Base-by-base conservation (phyloP, 2,113 vertebrate species). In the Pterocles orientalis region DNA sequence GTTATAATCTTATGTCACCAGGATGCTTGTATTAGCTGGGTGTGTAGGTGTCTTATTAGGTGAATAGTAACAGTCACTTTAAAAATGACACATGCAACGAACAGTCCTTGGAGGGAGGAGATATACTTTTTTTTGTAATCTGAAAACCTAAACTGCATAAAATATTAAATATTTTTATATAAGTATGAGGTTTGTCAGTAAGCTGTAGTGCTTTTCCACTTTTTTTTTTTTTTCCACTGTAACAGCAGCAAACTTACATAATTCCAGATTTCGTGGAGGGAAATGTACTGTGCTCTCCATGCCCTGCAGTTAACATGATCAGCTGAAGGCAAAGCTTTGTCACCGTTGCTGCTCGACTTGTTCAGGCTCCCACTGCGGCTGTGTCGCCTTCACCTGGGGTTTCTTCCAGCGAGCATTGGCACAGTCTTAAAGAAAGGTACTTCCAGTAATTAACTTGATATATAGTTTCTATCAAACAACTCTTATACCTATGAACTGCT, bases 1-100 rank as follows among this genome's bases (percentile, higher is more conserved):
- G 86, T 54, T 58, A 34, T 81, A 75, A 95, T 95, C 88, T 90
- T 71, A 91, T 96, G 71, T 94, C 90, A 95, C 80, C 56, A 83
- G 60, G 75, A 80, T 96, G 58, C 70, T 79, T 93, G 39, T 45
- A 76, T 82, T 93, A 80, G 84, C 36, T 91, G 82, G 61, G 41
- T n/a, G 34, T 91, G 82, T 92, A 83, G 81, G 79, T 93, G 90
- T 86, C 71, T 69, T 57, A 45, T 94, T 80, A 97, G 75, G 77
- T 87, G 88, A 94, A 92, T n/a, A 36, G 75, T 51, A 95, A 82
- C 61, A 95, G 82, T 86, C 15, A 15, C 69, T 90, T 61, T 84
- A 68, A 95, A 96, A 97, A 92, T 95, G 93, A 60, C 72, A 21
- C 75, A 75, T 57, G 86, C 34, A 78, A 31, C 43, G 60, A 94